Conservation (phyloP, 2,113 vertebrate species). For the Lampris incognitus region DNA sequence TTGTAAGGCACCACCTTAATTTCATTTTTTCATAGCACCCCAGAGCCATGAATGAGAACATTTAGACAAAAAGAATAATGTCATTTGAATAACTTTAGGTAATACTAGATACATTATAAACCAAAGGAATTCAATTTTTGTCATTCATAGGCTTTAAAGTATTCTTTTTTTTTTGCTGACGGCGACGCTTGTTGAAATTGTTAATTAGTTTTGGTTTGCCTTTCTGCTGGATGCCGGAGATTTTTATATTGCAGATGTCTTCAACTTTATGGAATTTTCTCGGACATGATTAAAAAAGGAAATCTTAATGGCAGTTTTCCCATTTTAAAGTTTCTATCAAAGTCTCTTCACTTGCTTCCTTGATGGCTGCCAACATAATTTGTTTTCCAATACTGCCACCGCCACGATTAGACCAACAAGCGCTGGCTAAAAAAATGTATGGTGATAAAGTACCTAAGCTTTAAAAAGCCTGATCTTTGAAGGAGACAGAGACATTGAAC, state of each 20-base stretch:
- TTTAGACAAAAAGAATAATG: no score
- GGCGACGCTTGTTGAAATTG: constrained; percentile 56
- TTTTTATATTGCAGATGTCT: constrained; percentile 76
- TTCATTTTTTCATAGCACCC: no score
- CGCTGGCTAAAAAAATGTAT: constrained; percentile 47
- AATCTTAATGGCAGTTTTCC: constrained; percentile 61
- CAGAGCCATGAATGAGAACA: no score
- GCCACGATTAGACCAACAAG: constrained; percentile 47
- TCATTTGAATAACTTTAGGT: background rate
- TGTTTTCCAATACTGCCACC: no score
- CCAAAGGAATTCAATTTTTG: background rate
- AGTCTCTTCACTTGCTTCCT: constrained; percentile 52
- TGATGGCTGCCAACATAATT: constrained; percentile 46
- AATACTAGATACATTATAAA: background rate
- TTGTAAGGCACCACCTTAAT: no score
- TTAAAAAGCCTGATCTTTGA: constrained; percentile 30
- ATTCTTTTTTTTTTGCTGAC: constrained; percentile 47
- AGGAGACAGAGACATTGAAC: constrained; percentile 22
- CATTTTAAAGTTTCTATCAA: constrained; percentile 49
- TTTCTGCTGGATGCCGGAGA: constrained; percentile 52
- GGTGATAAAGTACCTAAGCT: constrained; percentile 8
- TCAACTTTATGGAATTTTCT: constrained; percentile 68
- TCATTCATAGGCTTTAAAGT: constrained; percentile 37
- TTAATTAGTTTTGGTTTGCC: constrained; percentile 58
- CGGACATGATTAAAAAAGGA: constrained; percentile 60